Evolutionary conservation across 2,888 invertebrate genomes (phyloP), one percentile per base, ranked within the genome.

Genomic region (Carabus problematicus): DNA sequence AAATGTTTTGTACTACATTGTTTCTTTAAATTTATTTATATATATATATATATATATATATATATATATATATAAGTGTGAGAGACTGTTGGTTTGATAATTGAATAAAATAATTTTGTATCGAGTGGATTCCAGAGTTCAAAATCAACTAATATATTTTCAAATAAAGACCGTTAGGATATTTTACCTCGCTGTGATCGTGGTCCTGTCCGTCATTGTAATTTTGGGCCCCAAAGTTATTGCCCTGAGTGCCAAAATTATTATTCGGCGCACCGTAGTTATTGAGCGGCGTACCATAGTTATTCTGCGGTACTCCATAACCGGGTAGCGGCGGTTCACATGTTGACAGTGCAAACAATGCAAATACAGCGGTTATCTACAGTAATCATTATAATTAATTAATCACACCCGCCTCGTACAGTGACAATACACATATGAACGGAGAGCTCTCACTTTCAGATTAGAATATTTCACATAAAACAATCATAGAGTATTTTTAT

Each of bases 291-390:
- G 76, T 70, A 55, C 74, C 75, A n/a, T 75, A 39, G 6, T 29
- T 29, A 29, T 29, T 29, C 29, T 29, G 29, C 8, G 78, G 78
- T 9, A 76, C 73, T 12, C 79, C 79, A 64, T 80, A 79, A 63
- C 75, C 74, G 3, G 74, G 73, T 56, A 73, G 77, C 43, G 79
- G 80, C 66, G 79, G 78, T 72, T 76, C 76, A 54, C 73, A 72
- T n/a, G 58, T 58, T 2, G 16, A 45, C 29, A 69, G 45, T 8
- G 47, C 18, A 16, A 69, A 61, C 16, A 69, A 11, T 39, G 54
- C 43, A 41, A 59, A 14, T 14, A 41, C 42, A 14, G 11, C 14
- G 8, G 39, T 41, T 40, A 16, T 7, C 56, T 56, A 12, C 16
- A 54, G 14, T 39, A 56, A 29, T 29, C 29, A 29, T 11, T 14